A percentile compares a stretch with the other conserved stretches of the same genome.
These are phyloP conservation scores for Aythya fuligula DNA, from an alignment of 2,797 vertebrate genomes.

Conservation along the genomic window DNA sequence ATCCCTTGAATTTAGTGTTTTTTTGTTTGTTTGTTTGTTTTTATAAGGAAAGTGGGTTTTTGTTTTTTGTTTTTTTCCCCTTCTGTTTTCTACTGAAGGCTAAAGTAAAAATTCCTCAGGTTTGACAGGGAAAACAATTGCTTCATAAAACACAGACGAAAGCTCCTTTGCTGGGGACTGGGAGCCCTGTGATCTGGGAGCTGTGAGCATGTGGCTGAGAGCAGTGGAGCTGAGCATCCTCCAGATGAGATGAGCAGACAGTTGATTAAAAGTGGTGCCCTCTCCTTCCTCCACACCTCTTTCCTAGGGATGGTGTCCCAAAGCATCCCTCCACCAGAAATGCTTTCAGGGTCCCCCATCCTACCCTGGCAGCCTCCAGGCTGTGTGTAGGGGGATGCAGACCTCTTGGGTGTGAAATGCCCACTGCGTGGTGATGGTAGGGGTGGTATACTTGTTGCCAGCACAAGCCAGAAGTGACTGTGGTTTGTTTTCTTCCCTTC, in stretches of 20 bases:
- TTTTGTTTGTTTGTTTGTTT: neutral
- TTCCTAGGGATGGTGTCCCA: neutral
- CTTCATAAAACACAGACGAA: neutral
- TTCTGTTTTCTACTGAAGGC: neutral
- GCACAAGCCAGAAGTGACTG: constrained; percentile 80
- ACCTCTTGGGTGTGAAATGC: neutral
- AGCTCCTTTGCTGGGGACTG: neutral
- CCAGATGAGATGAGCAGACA: neutral
- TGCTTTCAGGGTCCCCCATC: neutral
- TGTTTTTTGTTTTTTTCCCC: too few species aligned
- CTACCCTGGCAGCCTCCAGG: neutral
- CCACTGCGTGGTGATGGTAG: neutral
- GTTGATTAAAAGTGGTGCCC: neutral
- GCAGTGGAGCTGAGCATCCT: neutral
- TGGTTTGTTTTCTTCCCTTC: constrained; percentile 73
- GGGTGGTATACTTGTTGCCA: neutral
- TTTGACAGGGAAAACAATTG: neutral
- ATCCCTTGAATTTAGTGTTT: neutral
- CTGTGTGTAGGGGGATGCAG: neutral
- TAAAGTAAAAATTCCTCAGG: neutral
- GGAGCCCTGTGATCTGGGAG: neutral
- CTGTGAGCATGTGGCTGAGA: neutral
- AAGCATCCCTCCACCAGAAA: neutral
- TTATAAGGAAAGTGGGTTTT: neutral
- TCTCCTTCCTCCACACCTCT: neutral